phyloP scores from a whole-genome alignment of 2,797 vertebrate genomes.

The Moxostoma hubbsi region DNA sequence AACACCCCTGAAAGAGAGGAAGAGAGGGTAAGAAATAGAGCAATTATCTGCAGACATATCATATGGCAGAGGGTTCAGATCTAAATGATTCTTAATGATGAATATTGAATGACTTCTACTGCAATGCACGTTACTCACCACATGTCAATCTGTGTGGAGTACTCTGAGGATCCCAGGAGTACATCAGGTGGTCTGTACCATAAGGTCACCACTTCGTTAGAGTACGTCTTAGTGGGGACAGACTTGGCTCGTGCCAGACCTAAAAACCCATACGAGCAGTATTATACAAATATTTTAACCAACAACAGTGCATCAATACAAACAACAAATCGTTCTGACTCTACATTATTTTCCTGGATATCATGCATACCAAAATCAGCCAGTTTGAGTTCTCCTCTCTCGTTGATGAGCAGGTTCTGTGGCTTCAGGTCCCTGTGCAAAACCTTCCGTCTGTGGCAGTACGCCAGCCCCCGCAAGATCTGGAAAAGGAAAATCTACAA shows the following conservation, averaged over 20 bases:
- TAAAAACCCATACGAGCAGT: slow-evolving; percentile 53
- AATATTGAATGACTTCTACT: not conserved
- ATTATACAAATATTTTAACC: not conserved
- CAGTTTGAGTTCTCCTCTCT: slow-evolving; percentile 81
- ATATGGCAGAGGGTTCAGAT: too few species aligned
- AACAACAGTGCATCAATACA: not conserved
- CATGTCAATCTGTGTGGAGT: slow-evolving; percentile 91
- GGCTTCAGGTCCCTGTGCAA: slow-evolving; percentile 83
- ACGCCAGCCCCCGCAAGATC: slow-evolving; percentile 79
- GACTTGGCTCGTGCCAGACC: slow-evolving; percentile 88
- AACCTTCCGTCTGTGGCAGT: slow-evolving; percentile 81
- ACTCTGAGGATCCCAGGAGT: slow-evolving; percentile 88
- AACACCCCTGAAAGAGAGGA: slow-evolving; percentile 79
- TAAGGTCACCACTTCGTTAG: slow-evolving; percentile 89
- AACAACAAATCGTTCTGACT: too few species aligned
- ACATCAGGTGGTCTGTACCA: slow-evolving; percentile 91
- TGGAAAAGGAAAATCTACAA: slow-evolving; percentile 79
- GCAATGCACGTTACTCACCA: slow-evolving; percentile 73
- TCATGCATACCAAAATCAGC: slow-evolving; percentile 78
- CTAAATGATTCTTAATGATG: not conserved
- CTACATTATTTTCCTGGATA: too few species aligned
- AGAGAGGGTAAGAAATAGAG: not conserved
- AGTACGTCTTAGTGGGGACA: slow-evolving; percentile 91
- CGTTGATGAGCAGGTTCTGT: slow-evolving; percentile 83
- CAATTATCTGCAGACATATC: too few species aligned